Conservation (phyloP, 2,113 vertebrate genomes). For the Callospermophilus lateralis region DNA sequence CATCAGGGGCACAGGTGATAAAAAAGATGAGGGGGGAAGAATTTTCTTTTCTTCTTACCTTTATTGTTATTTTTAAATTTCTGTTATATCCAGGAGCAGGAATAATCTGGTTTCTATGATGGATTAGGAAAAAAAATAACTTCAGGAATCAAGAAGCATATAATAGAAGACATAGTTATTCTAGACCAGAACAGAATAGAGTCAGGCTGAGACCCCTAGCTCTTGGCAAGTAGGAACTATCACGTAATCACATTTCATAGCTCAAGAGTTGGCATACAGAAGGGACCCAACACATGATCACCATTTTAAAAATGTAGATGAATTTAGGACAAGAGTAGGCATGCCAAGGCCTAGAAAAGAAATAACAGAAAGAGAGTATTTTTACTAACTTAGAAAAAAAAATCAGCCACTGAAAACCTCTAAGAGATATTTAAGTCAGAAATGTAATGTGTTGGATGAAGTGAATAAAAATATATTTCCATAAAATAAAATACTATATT, state of each 20-base stretch:
- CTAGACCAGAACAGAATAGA: background rate
- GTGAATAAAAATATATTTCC: background rate
- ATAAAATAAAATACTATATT: background rate
- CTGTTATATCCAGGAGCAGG: background rate
- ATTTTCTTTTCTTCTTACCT: background rate
- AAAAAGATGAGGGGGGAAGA: too few species aligned
- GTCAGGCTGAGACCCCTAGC: background rate
- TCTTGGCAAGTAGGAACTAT: too few species aligned
- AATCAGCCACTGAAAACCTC: background rate
- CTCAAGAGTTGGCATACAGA: background rate
- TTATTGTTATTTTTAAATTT: too few species aligned
- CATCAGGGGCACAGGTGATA: fast-evolving
- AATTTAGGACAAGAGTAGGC: background rate
- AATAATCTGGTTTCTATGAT: background rate
- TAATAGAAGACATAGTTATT: background rate
- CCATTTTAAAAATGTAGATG: background rate
- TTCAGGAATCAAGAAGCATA: background rate
- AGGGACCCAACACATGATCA: fast-evolving
- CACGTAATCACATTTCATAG: background rate
- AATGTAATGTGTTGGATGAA: background rate
- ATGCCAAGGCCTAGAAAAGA: background rate
- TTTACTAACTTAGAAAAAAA: too few species aligned
- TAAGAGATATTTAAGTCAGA: background rate
- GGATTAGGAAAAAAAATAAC: background rate
- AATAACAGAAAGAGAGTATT: background rate